These are phyloP conservation scores for Coenonympha arcania DNA, from an alignment of 2,888 invertebrate species.

Conservation along the genomic window DNA sequence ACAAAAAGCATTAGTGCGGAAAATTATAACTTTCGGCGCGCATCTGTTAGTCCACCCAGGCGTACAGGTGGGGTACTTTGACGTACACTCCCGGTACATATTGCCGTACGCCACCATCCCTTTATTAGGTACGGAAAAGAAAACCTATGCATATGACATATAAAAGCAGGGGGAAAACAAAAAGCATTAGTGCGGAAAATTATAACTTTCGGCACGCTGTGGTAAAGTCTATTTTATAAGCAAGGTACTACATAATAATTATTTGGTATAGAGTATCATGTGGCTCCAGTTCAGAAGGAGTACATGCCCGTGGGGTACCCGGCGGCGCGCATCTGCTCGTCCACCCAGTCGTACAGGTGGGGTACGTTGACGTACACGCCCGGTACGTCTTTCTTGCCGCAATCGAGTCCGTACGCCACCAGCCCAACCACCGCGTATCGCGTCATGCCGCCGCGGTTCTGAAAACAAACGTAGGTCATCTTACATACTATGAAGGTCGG, in stretches of 20 bases:
- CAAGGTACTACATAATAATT: no score
- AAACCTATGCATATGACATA: neutral
- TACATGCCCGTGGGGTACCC: neutral
- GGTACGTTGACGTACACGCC: slow-evolving; percentile 27
- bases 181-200: no score
- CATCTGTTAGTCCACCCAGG: no score
- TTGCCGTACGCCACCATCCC: neutral
- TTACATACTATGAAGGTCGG: no score
- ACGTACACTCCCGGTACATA: no score
- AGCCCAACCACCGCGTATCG: slow-evolving; percentile 27
- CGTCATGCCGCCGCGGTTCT: neutral
- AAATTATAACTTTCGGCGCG: no score
- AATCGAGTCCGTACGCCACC: slow-evolving; percentile 28
- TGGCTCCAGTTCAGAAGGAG: neutral
- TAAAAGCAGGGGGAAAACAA: no score
- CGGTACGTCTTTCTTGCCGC: slow-evolving; percentile 20
- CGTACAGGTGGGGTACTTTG: no score
- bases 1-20: no score
- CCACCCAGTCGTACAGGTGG: slow-evolving; percentile 26
- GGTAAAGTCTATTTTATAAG: no score
- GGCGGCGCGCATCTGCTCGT: slow-evolving; percentile 12
- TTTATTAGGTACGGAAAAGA: neutral
- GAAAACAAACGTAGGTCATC: neutral
- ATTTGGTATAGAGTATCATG: no score
- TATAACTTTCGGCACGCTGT: no score